Base-by-base conservation (phyloP, 37 sponge, comb jelly and placozoan species). In the Geodia barretti region DNA sequence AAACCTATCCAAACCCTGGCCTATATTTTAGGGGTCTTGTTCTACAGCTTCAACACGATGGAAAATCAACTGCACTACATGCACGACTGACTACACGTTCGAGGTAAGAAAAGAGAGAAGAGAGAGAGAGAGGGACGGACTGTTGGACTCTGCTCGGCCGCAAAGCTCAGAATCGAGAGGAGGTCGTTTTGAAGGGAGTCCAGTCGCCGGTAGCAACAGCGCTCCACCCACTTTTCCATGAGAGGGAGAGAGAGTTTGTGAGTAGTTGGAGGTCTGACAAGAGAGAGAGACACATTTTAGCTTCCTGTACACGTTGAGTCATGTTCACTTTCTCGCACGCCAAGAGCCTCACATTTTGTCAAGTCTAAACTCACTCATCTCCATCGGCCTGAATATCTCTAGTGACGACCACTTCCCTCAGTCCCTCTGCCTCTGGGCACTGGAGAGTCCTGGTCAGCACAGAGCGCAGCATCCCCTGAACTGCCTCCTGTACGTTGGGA, bases 151-250 rank as follows among this genome's bases (percentile, higher is more conserved):
- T 72, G 26, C 66, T 62, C 32, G 9, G 77, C 61, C 8, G 74
- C 84, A 42, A 84, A 65, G 25, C 65, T 24, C 24, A 92, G 36
- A 25, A 92, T n/a, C 1, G 70, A 66, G 29, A 88, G 40, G 29
- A 88, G 37, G 68, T 92, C 93, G 0, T 38, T 60, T 79, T 92
- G 93, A 7, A 92, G 75, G 17, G 73, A 63, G 36, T 82, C 86
- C 64, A 92, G 83, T n/a, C 89, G 72, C 34, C 38, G 60, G 81
- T 92, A 92, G 39, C 72, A 61, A 0, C 91, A 82, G 40, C 58
- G 61, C 19, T 4, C 29, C 37, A 71, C 62, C 83, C 83, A 88
- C 62, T 72, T 39, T 29, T 39, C 37, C n/a, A 88, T 70, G 35
- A 62, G 69, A 24, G 41, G 42, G n/a, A 88, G 77, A 36, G 75